phyloP scores from a whole-genome alignment of 2,113 vertebrate genomes.

The Petrocephalus zakoni region DNA sequence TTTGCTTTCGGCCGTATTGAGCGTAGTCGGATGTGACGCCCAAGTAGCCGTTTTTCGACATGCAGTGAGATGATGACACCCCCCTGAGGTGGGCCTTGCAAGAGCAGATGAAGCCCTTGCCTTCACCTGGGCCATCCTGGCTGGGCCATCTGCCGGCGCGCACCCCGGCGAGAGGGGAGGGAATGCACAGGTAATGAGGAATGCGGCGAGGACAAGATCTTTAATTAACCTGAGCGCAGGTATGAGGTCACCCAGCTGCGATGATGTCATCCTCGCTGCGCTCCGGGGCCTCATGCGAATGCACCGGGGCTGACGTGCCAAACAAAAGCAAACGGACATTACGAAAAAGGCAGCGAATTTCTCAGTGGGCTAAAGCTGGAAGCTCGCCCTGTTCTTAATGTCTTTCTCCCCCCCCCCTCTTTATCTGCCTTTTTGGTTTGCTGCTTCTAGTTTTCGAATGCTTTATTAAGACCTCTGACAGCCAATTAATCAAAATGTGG shows the following conservation, averaged over 20 bases:
- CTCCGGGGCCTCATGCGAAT: not conserved
- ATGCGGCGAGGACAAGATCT: constrained; percentile 7
- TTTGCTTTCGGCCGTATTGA: not conserved
- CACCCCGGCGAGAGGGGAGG: not conserved
- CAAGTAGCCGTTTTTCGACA: constrained; percentile 4
- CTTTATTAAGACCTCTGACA: constrained; percentile 11
- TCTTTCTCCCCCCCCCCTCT: not conserved
- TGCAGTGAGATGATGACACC: not conserved
- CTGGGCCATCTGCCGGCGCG: not conserved
- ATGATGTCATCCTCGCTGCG: not conserved
- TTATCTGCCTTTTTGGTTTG: constrained; percentile 10
- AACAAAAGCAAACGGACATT: not conserved
- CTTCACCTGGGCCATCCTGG: not conserved
- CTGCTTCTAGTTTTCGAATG: not conserved
- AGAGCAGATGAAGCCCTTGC: constrained; percentile 1
- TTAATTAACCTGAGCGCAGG: not conserved
- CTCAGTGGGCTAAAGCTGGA: not conserved
- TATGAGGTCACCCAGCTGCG: not conserved
- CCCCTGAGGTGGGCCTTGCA: not conserved
- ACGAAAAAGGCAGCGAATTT: not conserved
- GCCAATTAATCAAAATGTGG: constrained; percentile 19
- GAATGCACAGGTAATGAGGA: not conserved
- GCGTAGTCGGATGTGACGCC: not conserved
- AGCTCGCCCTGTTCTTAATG: not conserved
- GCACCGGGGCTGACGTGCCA: not conserved